phyloP scores from a whole-genome alignment of 1,140 invertebrate species.

The Pseudomyrmex concolor region DNA sequence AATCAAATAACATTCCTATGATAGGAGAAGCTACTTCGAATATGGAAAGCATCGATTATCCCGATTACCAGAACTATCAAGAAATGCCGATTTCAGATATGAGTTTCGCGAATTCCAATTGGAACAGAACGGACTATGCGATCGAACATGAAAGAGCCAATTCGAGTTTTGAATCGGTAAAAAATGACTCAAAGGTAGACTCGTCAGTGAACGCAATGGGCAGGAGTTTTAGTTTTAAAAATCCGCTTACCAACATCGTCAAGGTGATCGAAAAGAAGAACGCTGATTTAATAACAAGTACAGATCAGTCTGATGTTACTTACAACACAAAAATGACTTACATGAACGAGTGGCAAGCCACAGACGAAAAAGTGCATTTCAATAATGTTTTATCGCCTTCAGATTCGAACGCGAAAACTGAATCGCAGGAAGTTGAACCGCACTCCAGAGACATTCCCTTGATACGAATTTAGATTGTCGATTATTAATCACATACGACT shows the following conservation, averaged over 20 bases:
- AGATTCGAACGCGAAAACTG: not conserved
- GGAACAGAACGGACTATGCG: constrained; percentile 6
- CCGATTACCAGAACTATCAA: constrained; percentile 12
- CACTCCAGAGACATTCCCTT: not conserved
- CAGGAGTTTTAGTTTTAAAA: not conserved
- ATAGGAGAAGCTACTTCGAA: not conserved
- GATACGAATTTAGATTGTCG: constrained; percentile 21
- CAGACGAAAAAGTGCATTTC: constrained; percentile 9
- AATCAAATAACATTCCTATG: constrained; percentile 9
- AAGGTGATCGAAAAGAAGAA: not conserved
- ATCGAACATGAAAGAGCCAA: not conserved
- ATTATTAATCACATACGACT: not conserved
- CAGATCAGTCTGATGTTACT: constrained; percentile 4
- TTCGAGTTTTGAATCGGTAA: not conserved
- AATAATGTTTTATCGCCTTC: not conserved
- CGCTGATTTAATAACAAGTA: not conserved
- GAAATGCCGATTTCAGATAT: not conserved
- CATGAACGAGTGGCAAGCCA: constrained; percentile 57
- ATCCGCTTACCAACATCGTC: not conserved
- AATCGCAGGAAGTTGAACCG: not conserved
- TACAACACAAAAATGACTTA: not conserved
- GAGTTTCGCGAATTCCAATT: not conserved
- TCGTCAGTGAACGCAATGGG: not conserved
- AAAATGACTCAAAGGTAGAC: not conserved
- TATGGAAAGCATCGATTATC: not conserved